These are phyloP conservation scores for Pinctada fucata DNA, from an alignment of 2,888 invertebrate genomes.

Conservation along the genomic window DNA sequence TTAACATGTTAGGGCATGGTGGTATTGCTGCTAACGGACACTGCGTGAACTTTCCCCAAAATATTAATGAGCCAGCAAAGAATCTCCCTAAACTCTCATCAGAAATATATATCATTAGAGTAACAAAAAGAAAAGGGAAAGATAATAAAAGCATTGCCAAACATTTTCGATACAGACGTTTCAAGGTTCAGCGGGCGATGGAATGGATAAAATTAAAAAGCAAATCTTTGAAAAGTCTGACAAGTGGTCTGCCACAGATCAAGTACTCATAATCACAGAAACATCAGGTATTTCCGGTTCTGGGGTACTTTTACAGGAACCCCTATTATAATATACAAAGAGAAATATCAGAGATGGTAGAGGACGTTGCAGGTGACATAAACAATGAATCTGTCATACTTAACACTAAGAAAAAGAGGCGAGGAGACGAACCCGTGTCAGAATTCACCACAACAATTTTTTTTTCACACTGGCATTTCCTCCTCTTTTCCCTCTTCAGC, in stretches of 20 bases:
- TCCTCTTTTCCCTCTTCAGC: constrained; percentile 47
- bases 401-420: not conserved
- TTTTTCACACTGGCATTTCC: constrained; percentile 53
- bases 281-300: constrained; percentile 33
- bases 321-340: constrained; percentile 33
- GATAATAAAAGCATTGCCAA: constrained; percentile 33
- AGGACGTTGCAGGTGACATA: too few species aligned
- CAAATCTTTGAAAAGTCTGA: constrained; percentile 19
- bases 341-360: constrained; percentile 31
- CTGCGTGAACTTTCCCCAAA: constrained; percentile 44
- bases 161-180: constrained; percentile 38
- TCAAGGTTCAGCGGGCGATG: constrained; percentile 37
- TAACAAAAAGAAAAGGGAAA: constrained; percentile 38
- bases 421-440: constrained; percentile 42
- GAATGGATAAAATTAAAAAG: constrained; percentile 42
- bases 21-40: constrained; percentile 41
- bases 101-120: constrained; percentile 43
- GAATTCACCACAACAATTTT: constrained; percentile 48
- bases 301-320: constrained; percentile 38
- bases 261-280: constrained; percentile 31
- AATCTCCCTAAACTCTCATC: constrained; percentile 36
- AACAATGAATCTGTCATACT: too few species aligned
- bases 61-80: constrained; percentile 38
- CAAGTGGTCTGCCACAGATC: constrained; percentile 38
- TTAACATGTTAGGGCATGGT: constrained; percentile 42